Evolutionary conservation across 2,888 invertebrate genomes (phyloP), one percentile per base, ranked within the genome.

Genomic region (Noctua janthe): DNA sequence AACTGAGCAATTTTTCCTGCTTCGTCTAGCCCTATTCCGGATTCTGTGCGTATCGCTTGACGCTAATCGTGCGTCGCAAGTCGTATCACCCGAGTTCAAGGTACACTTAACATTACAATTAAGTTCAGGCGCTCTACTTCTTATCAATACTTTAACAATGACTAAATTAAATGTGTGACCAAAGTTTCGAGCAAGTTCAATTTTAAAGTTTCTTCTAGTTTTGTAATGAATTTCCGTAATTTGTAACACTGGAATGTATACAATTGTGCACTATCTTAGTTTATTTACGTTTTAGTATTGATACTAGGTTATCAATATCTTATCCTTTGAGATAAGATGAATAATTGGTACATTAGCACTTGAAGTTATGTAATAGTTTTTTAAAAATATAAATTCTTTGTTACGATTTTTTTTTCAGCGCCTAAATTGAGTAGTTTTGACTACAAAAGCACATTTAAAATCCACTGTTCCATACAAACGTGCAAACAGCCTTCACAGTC

Each of bases 201-300:
- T 85, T 87, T 85, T 83, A 78, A 85, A 87, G 79, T 88, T 88
- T 54, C 62, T 11, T 81, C 20, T 80, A 70, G 86, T 79, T 85
- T 71, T 66, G 86, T 77, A 78, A 85, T 88, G 77, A 88, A 87
- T 88, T 83, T 62, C 43, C 49, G 70, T 85, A 20, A 74, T 78
- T 56, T 83, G 76, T 83, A 51, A 51, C 15, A 56, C 5, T 43
- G 17, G 35, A 56, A 20, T 29, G 35, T 20, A 67, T 62, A 29
- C 29, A 35, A 29, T 17, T 62, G 29, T 62, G 29, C 17, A 15
- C 8, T 29, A 62, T 62, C 62, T 62, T 62, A 62, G 29, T 6
- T 29, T 29, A 15, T 62, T 29, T 29, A 29, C 15, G 6, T 62
- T 7, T 2, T 62, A 62, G 29, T 62, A 67, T 67, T 67, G 43